Percentiles rank a stretch among this genome's conserved stretches.
Conservation (phyloP, 1,140 invertebrate species). For the Colletes latitarsis region DNA sequence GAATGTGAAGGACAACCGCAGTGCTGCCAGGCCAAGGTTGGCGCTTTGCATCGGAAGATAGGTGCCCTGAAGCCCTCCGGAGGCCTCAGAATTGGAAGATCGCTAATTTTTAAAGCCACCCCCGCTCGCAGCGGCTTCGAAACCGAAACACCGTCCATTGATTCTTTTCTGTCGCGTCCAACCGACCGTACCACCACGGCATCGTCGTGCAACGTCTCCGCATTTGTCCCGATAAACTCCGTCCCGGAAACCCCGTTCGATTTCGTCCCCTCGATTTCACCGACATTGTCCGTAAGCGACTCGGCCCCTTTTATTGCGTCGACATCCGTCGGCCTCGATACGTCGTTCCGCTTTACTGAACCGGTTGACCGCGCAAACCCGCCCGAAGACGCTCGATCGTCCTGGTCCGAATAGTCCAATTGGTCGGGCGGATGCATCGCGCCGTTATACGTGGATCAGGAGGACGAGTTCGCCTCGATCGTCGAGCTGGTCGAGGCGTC, state of each 20-base stretch:
- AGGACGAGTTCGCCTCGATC: conserved; percentile 67
- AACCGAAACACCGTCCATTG: conserved; percentile 45
- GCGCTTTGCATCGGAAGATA: conserved; percentile 48
- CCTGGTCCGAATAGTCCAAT: conserved; percentile 2
- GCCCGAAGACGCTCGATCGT: conserved; percentile 5
- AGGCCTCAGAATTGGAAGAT: conserved; percentile 68
- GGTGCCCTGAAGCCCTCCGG: conserved; percentile 67
- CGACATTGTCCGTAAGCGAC: background rate
- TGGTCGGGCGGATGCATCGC: conserved; percentile 41
- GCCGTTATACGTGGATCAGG: conserved; percentile 71
- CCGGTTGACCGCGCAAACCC: background rate
- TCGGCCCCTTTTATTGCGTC: background rate
- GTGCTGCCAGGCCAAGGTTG: conserved; percentile 62
- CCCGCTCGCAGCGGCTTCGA: conserved; percentile 17
- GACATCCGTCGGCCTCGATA: background rate
- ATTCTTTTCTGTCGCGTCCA: conserved; percentile 17
- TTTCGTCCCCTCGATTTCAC: background rate
- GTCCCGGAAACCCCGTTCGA: background rate
- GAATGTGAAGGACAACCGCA: conserved; percentile 70
- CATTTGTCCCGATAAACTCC: conserved; percentile 15
- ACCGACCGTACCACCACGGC: background rate
- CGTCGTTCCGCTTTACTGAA: background rate
- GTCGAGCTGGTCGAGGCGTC: conserved; percentile 70
- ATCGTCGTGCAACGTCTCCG: background rate
- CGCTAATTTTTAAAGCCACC: conserved; percentile 25